Conservation (phyloP, 2,888 invertebrate genomes). For the Lapara coniferarum region DNA sequence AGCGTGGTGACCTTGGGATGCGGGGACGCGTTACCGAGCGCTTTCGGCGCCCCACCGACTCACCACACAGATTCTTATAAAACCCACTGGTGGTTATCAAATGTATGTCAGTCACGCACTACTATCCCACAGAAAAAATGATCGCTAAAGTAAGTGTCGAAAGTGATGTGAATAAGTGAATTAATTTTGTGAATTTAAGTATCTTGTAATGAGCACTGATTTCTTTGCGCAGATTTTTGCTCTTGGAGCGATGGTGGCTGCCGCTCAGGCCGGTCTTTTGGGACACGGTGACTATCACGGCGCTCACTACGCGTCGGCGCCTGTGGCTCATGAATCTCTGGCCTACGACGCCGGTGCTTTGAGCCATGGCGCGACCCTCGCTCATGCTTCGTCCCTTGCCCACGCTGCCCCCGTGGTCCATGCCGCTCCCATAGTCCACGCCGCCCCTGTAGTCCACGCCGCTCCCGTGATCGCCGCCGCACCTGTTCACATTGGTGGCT, state of each 20-base stretch:
- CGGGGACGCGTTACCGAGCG: constrained; percentile 58
- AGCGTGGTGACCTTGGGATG: constrained; percentile 68
- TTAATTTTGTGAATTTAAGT: constrained; percentile 25
- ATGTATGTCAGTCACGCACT: constrained; percentile 76
- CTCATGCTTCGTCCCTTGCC: constrained; percentile 47
- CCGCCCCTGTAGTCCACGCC: constrained; percentile 45
- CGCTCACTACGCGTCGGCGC: constrained; percentile 40
- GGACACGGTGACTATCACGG: constrained; percentile 55
- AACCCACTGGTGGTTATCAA: constrained; percentile 71
- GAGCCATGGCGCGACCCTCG: constrained; percentile 33
- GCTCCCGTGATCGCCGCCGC: constrained; percentile 44
- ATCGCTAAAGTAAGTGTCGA: constrained; percentile 72
- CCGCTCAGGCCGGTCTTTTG: constrained; percentile 79
- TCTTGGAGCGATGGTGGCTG: constrained; percentile 66
- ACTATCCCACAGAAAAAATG: constrained; percentile 73
- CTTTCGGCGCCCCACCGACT: constrained; percentile 74
- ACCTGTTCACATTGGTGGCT: constrained; percentile 46
- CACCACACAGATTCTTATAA: constrained; percentile 73
- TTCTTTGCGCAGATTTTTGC: constrained; percentile 60
- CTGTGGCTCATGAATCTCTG: constrained; percentile 30
- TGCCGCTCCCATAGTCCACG: constrained; percentile 41
- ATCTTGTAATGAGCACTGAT: constrained; percentile 7
- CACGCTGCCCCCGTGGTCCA: constrained; percentile 45
- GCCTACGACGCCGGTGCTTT: neutral
- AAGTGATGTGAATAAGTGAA: constrained; percentile 46